Conservation (phyloP, 2,888 invertebrate species). For the Phalangium opilio region DNA sequence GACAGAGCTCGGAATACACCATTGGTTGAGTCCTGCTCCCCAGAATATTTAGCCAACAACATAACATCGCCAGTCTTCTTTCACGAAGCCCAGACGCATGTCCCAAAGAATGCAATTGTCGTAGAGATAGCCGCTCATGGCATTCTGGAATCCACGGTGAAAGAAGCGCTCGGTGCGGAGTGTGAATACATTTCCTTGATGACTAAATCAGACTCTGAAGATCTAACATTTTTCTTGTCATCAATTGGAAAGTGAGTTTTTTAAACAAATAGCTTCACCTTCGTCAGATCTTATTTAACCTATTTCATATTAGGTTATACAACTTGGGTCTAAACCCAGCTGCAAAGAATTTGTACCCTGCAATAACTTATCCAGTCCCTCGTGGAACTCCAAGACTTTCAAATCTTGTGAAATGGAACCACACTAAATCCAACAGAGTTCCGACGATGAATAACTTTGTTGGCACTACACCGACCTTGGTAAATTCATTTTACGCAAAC, state of each 20-base stretch:
- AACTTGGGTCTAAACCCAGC: constrained; percentile 36
- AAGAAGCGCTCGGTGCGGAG: too few species aligned
- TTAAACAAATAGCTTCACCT: too few species aligned
- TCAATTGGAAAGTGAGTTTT: constrained; percentile 43
- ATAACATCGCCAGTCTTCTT: too few species aligned
- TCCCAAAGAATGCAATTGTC: too few species aligned
- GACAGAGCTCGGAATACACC: too few species aligned
- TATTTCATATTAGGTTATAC: constrained; percentile 33
- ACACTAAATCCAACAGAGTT: background rate
- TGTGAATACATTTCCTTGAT: too few species aligned
- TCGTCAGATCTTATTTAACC: constrained; percentile 30
- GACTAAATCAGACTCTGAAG: constrained; percentile 37
- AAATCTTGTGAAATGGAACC: background rate
- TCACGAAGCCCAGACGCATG: too few species aligned
- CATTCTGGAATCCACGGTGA: too few species aligned
- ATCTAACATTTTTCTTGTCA: too few species aligned
- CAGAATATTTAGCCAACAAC: too few species aligned
- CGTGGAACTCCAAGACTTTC: background rate
- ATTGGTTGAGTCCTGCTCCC: too few species aligned
- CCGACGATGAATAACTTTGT: constrained; percentile 43
- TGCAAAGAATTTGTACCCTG: constrained; percentile 22
- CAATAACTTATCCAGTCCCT: constrained; percentile 22
- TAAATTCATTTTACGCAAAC: background rate
- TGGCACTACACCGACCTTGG: background rate
- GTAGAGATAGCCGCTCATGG: too few species aligned